Evolutionary conservation across 2,113 vertebrate species (phyloP).

Genomic region (Emydura subglobosa): DNA sequence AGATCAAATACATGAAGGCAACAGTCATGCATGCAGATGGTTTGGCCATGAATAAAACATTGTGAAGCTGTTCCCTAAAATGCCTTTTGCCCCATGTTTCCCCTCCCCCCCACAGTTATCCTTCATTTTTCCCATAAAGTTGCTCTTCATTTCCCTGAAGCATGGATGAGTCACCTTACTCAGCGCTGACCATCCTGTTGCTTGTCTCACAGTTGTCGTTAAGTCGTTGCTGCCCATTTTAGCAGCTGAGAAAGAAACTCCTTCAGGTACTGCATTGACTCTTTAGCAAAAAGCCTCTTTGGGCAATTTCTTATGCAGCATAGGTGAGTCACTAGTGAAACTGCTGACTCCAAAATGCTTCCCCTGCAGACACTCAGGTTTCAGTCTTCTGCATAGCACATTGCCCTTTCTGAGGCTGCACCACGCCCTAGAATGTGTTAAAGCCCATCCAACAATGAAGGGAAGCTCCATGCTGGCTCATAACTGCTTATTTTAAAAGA

Average conservation of each 20-base stretch:
- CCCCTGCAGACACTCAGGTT: background rate
- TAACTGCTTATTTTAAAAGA: background rate
- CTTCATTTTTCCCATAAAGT: background rate
- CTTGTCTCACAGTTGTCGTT: background rate
- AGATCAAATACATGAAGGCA: background rate
- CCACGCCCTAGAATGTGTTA: background rate
- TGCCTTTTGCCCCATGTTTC: background rate
- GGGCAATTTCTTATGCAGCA: background rate
- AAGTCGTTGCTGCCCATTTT: background rate
- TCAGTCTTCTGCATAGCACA: background rate
- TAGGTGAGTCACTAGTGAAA: background rate
- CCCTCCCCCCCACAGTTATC: background rate
- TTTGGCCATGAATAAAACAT: background rate
- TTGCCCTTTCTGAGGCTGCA: background rate
- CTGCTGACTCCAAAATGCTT: background rate
- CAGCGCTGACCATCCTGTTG: background rate
- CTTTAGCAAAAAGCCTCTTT: background rate
- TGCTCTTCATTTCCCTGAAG: background rate
- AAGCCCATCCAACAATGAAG: background rate
- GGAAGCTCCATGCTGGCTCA: background rate
- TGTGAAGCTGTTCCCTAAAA: background rate
- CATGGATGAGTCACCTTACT: background rate
- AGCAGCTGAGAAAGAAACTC: background rate
- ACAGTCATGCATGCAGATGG: background rate
- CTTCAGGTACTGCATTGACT: background rate